phyloP scores from a whole-genome alignment of 2,113 vertebrate species.

The Pelobates fuscus region DNA sequence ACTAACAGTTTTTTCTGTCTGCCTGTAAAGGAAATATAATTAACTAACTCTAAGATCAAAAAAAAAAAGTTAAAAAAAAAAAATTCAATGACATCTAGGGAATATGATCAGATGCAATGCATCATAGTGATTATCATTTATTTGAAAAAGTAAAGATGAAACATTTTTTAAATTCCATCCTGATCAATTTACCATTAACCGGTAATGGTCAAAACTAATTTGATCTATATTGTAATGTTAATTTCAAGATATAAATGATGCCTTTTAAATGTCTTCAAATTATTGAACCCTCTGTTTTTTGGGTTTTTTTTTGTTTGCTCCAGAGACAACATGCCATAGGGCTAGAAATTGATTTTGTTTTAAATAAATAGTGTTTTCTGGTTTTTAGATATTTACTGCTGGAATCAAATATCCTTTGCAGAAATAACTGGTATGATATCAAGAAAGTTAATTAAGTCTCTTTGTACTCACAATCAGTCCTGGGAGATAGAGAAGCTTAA shows the following conservation, averaged over 20 bases:
- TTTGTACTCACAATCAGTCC: no score
- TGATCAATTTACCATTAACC: slow-evolving; percentile 17
- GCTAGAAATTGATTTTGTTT: slow-evolving; percentile 10
- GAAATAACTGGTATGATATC: no score
- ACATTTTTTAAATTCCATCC: slow-evolving; percentile 1
- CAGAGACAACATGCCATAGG: slow-evolving; percentile 3
- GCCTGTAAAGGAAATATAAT: slow-evolving; percentile 9
- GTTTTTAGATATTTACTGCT: neutral
- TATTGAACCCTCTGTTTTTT: neutral
- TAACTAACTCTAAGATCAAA: neutral
- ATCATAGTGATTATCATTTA: slow-evolving; percentile 22
- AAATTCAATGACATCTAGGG: slow-evolving; percentile 3
- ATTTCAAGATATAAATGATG: slow-evolving; percentile 18
- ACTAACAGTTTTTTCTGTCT: neutral
- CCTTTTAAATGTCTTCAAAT: slow-evolving; percentile 3
- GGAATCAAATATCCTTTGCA: no score
- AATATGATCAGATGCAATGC: neutral
- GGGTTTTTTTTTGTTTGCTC: neutral
- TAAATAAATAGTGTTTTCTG: slow-evolving; percentile 20
- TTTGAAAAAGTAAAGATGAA: neutral
- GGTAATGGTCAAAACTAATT: slow-evolving; percentile 18
- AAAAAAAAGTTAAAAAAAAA: neutral
- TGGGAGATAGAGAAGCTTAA: no score
- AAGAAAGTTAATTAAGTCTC: no score
- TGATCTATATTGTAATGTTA: slow-evolving; percentile 26